Evolutionary conservation across 37 sponge, comb jelly and placozoan species (phyloP).

Genomic region (Diacarnus erythraeanus): DNA sequence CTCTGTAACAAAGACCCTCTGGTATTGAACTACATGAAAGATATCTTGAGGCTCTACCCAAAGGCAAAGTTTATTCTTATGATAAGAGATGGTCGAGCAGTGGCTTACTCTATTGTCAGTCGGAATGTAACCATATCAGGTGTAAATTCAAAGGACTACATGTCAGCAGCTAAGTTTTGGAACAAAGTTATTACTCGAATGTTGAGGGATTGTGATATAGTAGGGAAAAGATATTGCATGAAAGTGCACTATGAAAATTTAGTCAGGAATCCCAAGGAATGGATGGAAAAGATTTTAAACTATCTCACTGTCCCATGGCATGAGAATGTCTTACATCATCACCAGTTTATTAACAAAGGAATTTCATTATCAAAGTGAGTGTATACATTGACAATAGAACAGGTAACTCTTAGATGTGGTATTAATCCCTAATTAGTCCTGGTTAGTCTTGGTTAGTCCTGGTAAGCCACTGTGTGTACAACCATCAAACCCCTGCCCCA

Average conservation of each 20-base stretch:
- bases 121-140: conserved; percentile 83
- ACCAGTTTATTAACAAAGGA: conserved; percentile 56
- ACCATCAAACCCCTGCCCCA: no score
- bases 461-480: no score
- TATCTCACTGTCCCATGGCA: conserved; percentile 80
- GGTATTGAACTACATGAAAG: conserved; percentile 54
- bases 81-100: conserved; percentile 88
- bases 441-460: no score
- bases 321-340: conserved; percentile 75
- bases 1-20: conserved; percentile 94
- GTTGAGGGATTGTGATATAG: conserved; percentile 40
- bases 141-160: conserved; percentile 59
- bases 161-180: conserved; percentile 81
- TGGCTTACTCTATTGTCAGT: conserved; percentile 83
- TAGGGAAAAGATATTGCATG: conserved; percentile 35
- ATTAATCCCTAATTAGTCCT: no score
- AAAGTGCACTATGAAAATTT: conserved; percentile 79
- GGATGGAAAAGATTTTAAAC: conserved; percentile 57
- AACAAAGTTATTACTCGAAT: conserved; percentile 61
- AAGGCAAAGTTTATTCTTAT: conserved; percentile 81
- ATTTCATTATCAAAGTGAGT: conserved; percentile 75
- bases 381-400: neutral
- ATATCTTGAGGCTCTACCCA: conserved; percentile 66
- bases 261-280: conserved; percentile 46
- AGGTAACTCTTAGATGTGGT: neutral